Percentiles rank a stretch among this genome's conserved stretches.
These are phyloP conservation scores for Samia ricini DNA, from an alignment of 1,140 invertebrate species.

Conservation along the genomic window DNA sequence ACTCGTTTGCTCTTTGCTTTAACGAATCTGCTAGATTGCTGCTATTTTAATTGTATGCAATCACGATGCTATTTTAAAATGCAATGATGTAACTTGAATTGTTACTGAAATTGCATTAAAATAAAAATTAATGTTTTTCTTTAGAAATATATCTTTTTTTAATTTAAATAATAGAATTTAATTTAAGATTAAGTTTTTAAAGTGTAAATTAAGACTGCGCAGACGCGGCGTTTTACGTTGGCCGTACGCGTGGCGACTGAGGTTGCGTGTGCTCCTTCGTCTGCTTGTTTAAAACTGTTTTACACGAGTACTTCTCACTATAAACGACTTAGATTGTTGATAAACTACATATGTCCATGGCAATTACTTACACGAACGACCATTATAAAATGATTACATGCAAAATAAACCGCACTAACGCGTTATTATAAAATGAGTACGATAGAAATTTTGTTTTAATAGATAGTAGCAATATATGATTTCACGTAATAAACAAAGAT, in stretches of 20 bases:
- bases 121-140: slow-evolving; percentile 6
- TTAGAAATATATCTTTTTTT: too few relatives aligned
- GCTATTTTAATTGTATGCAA: not conserved
- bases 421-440: too few relatives aligned
- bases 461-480: not conserved
- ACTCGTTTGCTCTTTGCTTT: slow-evolving; percentile 12
- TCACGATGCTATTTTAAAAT: not conserved
- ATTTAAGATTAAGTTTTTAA: slow-evolving; percentile 1
- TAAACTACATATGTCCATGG: slow-evolving; percentile 10
- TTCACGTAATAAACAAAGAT: not conserved
- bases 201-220: slow-evolving; percentile 9
- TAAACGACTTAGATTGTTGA: slow-evolving; percentile 18
- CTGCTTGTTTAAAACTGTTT: slow-evolving; percentile 34
- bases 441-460: not conserved
- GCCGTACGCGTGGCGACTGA: slow-evolving; percentile 39
- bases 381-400: slow-evolving; percentile 9
- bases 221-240: slow-evolving; percentile 37
- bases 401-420: not conserved
- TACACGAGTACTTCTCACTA: slow-evolving; percentile 27
- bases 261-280: slow-evolving; percentile 25
- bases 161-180: too few relatives aligned
- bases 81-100: slow-evolving; percentile 14
- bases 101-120: slow-evolving; percentile 3
- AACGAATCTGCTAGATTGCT: not conserved
- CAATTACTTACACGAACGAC: slow-evolving; percentile 33